Evolutionary conservation across 2,797 vertebrate genomes (phyloP).

Genomic region (Onychomys torridus): DNA sequence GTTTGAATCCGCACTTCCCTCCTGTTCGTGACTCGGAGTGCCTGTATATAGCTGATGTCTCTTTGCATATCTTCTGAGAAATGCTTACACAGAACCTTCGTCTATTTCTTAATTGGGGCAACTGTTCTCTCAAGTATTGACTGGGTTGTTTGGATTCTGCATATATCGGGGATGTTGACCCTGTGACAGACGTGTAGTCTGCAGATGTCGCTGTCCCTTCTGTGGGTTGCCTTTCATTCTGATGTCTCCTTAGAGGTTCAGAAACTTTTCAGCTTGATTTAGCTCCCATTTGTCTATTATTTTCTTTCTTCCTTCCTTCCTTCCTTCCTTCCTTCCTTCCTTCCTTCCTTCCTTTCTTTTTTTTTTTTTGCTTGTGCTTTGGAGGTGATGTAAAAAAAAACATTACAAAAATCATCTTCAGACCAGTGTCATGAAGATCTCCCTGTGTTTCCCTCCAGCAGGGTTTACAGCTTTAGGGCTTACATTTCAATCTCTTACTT

Average conservation of each 20-base stretch:
- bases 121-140: background rate
- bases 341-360: no score
- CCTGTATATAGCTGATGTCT: background rate
- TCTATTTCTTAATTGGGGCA: background rate
- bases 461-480: background rate
- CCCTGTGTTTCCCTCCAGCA: background rate
- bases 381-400: background rate
- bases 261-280: background rate
- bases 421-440: background rate
- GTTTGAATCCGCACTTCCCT: background rate
- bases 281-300: background rate
- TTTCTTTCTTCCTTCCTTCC: background rate
- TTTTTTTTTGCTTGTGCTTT: background rate
- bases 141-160: background rate
- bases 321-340: no score
- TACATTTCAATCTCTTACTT: background rate
- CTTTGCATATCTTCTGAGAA: background rate
- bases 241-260: background rate
- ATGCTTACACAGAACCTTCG: background rate
- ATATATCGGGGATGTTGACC: background rate
- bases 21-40: background rate
- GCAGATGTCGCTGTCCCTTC: background rate
- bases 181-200: background rate
- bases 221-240: background rate
- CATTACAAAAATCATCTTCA: background rate